Evolutionary conservation across 2,797 vertebrate species (phyloP).

Genomic region (Kryptolebias ocellatus): DNA sequence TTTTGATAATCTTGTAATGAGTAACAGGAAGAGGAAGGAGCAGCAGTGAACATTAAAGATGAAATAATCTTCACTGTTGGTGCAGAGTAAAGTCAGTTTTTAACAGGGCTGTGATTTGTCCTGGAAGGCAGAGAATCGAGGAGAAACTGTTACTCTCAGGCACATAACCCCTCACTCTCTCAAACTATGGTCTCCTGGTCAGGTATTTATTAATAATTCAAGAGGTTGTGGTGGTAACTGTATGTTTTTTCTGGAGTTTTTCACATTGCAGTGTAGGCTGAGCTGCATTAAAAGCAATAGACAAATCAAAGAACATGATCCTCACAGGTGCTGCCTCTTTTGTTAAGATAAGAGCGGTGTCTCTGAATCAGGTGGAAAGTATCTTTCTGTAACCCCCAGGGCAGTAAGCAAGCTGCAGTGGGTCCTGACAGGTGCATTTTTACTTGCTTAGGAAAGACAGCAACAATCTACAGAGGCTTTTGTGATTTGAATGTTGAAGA

Average conservation of each 20-base stretch:
- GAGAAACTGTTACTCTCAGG: neutral
- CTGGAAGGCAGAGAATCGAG: neutral
- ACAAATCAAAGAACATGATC: neutral
- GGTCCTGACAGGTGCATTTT: neutral
- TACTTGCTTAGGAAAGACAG: neutral
- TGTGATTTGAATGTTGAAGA: neutral
- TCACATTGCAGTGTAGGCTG: neutral
- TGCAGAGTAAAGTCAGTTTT: neutral
- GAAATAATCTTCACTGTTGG: too few relatives aligned
- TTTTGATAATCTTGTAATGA: too few relatives aligned
- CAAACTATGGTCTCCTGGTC: neutral
- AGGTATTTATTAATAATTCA: constrained; percentile 6
- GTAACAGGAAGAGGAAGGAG: too few relatives aligned
- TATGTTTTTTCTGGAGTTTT: neutral
- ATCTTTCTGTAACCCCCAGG: neutral
- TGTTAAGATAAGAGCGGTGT: neutral
- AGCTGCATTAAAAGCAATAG: neutral
- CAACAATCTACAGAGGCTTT: neutral
- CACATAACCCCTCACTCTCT: neutral
- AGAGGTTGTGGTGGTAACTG: neutral
- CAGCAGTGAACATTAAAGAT: too few relatives aligned
- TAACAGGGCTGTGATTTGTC: neutral
- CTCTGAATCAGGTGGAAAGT: neutral
- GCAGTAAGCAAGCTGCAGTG: neutral
- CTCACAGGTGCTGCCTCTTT: neutral